Base-by-base conservation (phyloP, 2,888 invertebrate genomes). In the Drosophila lacicola region DNA sequence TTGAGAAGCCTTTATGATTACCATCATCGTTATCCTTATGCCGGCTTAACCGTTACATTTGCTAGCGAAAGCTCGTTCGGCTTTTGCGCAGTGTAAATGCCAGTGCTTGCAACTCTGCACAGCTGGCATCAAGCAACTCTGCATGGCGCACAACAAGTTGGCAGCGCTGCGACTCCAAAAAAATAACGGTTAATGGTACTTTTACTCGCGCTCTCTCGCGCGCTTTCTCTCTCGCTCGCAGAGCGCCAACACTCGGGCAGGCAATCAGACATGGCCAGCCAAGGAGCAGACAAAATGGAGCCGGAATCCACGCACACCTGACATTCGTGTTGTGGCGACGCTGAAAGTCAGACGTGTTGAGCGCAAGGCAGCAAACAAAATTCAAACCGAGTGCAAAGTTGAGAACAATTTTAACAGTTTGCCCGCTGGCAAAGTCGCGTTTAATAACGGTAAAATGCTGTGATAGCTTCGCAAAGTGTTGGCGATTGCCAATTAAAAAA, bases 281-380 rank as follows among this genome's bases (percentile, higher is more conserved):
- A 68, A 58, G 65, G 62, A 81, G 73, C 78, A 78, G 69, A 75
- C 69, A 62, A 75, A 78, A 70, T 71, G 76, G 71, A 85, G 84
- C 88, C 90, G 88, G 84, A 87, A 81, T 84, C 62, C 66, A 79
- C 70, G 88, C 85, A 84, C 83, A 89, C 90, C 89, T 91, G 91
- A 83, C 90, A 91, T 86, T 86, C 89, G 86, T 86, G 90, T 86
- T 86, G 90, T 86, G 85, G 90, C 85, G 76, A 88, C 78, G 86
- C 80, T 89, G 86, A 67, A 82, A 86, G 90, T 88, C 87, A 82
- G 85, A 89, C 90, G 85, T 85, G 88, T 89, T 82, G 78, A 82
- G 75, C 88, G 88, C 74, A 88, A 64, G 61, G 73, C 64, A 72
- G 58, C 63, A 51, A 60, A 57, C 42, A 44, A 37, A 62, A 62